Evolutionary conservation across 1,140 invertebrate species (phyloP).

Genomic region (Pseudachorutes palmiensis): DNA sequence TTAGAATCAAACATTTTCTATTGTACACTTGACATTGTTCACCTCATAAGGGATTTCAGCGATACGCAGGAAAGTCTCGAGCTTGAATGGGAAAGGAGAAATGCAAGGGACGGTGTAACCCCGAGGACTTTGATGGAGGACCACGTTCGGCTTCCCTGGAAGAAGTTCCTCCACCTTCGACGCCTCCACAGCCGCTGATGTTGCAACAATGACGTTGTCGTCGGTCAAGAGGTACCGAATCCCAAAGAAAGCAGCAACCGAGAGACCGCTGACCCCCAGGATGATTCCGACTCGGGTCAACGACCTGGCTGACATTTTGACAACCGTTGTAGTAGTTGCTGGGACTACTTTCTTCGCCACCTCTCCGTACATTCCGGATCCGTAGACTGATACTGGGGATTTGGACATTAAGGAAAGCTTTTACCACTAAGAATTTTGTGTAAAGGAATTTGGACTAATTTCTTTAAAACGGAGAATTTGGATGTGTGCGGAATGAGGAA

Average conservation of each 20-base stretch:
- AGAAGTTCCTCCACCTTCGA: neutral
- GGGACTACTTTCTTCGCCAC: neutral
- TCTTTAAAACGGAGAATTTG: neutral
- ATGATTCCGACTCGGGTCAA: neutral
- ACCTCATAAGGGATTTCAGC: constrained; percentile 37
- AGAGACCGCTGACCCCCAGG: neutral
- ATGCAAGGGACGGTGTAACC: constrained; percentile 6
- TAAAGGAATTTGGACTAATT: too few species aligned
- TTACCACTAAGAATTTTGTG: neutral
- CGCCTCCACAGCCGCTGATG: neutral
- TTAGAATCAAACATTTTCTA: neutral
- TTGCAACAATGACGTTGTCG: neutral
- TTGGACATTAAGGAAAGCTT: neutral
- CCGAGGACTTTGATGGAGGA: neutral
- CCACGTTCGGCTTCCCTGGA: neutral
- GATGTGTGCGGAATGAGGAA: neutral
- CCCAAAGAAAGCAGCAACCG: neutral
- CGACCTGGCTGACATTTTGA: neutral
- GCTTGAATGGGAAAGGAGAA: constrained; percentile 34
- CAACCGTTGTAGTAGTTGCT: neutral
- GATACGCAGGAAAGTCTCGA: constrained; percentile 38
- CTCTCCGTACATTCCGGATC: neutral
- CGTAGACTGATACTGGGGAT: neutral
- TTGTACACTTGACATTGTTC: neutral
- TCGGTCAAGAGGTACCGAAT: neutral